Evolutionary conservation across 2,888 invertebrate species (phyloP).

Genomic region (Halictus ligatus): DNA sequence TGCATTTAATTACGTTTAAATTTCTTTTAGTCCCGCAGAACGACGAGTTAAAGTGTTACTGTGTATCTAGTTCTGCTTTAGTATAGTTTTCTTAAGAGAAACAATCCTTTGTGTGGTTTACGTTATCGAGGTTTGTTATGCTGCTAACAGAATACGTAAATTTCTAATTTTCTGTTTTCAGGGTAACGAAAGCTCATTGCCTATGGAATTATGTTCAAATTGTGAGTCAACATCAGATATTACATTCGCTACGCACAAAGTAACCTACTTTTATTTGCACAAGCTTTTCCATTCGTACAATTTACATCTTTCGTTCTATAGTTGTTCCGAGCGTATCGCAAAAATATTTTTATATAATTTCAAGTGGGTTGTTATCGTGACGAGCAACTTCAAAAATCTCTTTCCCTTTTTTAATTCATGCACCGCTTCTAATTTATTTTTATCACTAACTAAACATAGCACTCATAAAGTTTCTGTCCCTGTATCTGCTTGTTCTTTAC

Average conservation of each 20-base stretch:
- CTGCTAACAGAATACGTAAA: not conserved
- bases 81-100: constrained; percentile 30
- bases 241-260: constrained; percentile 26
- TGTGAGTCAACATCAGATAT: constrained; percentile 74
- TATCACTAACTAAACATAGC: constrained; percentile 59
- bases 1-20: not conserved
- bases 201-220: constrained; percentile 98
- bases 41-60: not conserved
- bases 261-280: constrained; percentile 46
- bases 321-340: too few relatives aligned
- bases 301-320: not conserved
- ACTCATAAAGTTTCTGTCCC: constrained; percentile 17
- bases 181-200: constrained; percentile 98
- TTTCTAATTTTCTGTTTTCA: constrained; percentile 78
- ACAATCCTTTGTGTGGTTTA: constrained; percentile 26
- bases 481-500: constrained; percentile 18
- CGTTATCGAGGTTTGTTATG: constrained; percentile 19
- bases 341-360: not conserved
- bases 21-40: not conserved
- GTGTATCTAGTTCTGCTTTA: not conserved
- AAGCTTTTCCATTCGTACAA: not conserved
- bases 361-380: not conserved
- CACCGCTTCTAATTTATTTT: constrained; percentile 49
- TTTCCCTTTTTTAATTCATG: constrained; percentile 10
- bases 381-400: not conserved